A percentile compares a stretch with the other conserved stretches of the same genome.
These are phyloP conservation scores for Dermatemys mawii DNA, from an alignment of 2,113 vertebrate species.

Conservation along the genomic window DNA sequence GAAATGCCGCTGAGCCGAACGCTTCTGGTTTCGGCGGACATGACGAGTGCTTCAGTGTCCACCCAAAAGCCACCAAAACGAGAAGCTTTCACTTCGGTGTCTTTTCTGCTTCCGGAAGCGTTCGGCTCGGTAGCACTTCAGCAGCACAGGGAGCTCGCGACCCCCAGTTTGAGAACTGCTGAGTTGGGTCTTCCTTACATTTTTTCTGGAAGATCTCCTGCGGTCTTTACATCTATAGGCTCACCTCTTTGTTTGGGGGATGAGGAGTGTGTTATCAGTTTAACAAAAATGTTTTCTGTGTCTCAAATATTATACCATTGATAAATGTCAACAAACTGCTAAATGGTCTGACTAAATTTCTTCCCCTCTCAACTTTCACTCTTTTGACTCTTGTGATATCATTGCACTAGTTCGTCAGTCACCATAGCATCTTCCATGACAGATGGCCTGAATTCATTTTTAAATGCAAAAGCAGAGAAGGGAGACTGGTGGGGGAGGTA, in stretches of 20 bases:
- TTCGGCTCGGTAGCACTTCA: no score
- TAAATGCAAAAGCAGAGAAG: background rate
- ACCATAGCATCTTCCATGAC: background rate
- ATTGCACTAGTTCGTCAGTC: background rate
- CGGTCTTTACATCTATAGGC: accelerated
- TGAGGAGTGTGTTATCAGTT: background rate
- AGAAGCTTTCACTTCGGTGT: no score
- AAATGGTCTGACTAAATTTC: background rate
- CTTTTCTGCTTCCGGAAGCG: no score
- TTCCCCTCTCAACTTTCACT: background rate
- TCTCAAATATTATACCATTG: background rate
- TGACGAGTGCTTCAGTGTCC: no score
- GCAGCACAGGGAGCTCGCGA: no score
- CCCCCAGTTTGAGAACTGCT: no score
- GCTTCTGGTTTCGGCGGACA: no score
- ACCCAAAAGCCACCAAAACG: no score
- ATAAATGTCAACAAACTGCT: background rate
- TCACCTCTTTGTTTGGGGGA: background rate
- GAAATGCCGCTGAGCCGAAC: no score
- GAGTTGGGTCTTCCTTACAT: no score
- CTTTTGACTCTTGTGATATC: background rate
- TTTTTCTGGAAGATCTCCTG: background rate
- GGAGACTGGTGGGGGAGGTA: background rate
- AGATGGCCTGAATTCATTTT: background rate
- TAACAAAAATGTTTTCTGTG: background rate